Base-by-base conservation (phyloP, 1,140 invertebrate genomes). In the Drosophila setifemur region DNA sequence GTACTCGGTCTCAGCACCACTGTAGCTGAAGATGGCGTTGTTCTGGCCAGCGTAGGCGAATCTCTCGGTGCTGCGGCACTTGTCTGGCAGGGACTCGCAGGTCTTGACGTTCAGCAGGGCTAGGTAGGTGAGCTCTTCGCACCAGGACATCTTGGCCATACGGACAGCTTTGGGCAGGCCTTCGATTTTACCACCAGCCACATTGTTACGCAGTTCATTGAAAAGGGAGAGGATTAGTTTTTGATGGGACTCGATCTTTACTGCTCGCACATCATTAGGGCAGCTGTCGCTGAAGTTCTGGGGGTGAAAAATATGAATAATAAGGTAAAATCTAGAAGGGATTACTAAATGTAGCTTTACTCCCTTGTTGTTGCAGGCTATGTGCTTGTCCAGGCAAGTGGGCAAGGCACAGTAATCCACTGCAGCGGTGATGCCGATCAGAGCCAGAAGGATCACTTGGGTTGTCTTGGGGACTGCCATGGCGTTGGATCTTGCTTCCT, bases 121-220 rank as follows among this genome's bases (percentile, higher is more conserved):
- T 35, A 86, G 16, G 12, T 70, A 43, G 16, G 81, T 5, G 0
- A 85, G 61, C 12, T 85, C 42, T 78, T 64, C 70, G 33, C 77
- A 83, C 78, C 78, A 85, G 21, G 63, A 73, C 78, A 83, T 83
- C 29, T 29, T 82, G 7, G 78, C 78, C 78, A 83, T 83, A 7
- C 78, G 78, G 2, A 66, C 16, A 1, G 78, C 77, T 7, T 76
- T 82, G 11, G 77, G 77, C 1, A 81, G 40, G 4, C 35, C 31
- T 4, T 82, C 53, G 8, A 82, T 40, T 4, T 3, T 9, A 1
- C 77, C 77, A 1, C 76, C 77, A 9, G 77, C 77, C 2, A 82
- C 68, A 1, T 75, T 82, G 47, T 82, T 82, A 1, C 77, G 72
- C 0, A 82, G 26, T n/a, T 76, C 77, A 43, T 82, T 82, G 29